Evolutionary conservation across 2,797 vertebrate species (phyloP), one percentile per base, ranked within the genome.

Genomic region (Telmatherina bonti): DNA sequence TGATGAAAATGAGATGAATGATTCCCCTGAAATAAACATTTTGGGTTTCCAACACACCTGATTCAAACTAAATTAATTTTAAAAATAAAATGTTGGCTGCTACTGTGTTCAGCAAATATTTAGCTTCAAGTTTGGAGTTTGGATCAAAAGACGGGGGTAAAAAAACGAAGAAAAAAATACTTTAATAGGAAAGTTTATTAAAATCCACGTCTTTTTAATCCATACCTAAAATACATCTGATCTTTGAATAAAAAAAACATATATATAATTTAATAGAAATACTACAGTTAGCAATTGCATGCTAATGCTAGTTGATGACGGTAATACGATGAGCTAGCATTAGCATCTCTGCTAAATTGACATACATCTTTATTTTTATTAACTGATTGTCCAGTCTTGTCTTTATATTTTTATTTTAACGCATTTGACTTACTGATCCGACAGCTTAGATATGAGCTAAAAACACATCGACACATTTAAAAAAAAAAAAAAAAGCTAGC

Each of bases 401-500:
- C 0, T 31, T 30, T 13, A 2, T 18, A n/a, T 5, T 49, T 2
- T 47, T 7, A 20, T 12, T 4, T 15, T 3, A 43, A 8, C 30
- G 5, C 7, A 1, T 0, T 0, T 26, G 20, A 7, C 13, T 36
- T 18, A 4, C n/a, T 53, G 7, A 31, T 1, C 7, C 18, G 16
- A 8, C 4, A 58, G n/a, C n/a, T 62, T 3, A 58, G 16, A 6
- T 1, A 13, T 9, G 26, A 53, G 15, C 11, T 53, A 7, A 8
- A 16, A 60, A 73, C 72, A 31, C 51, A n/a, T n/a, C n/a, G n/a
- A n/a, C n/a, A n/a, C n/a, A n/a, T n/a, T n/a, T n/a, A n/a, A n/a
- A n/a, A n/a, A n/a, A n/a, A n/a, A n/a, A n/a, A n/a, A n/a, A 18
- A 67, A 72, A 62, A n/a, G 36, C 64, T 56, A 66, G 31, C 64